A percentile compares a stretch with the other conserved stretches of the same genome.
These are phyloP conservation scores for Cataglyphis altisquamis DNA, from an alignment of 2,888 invertebrate species.

Conservation along the genomic window DNA sequence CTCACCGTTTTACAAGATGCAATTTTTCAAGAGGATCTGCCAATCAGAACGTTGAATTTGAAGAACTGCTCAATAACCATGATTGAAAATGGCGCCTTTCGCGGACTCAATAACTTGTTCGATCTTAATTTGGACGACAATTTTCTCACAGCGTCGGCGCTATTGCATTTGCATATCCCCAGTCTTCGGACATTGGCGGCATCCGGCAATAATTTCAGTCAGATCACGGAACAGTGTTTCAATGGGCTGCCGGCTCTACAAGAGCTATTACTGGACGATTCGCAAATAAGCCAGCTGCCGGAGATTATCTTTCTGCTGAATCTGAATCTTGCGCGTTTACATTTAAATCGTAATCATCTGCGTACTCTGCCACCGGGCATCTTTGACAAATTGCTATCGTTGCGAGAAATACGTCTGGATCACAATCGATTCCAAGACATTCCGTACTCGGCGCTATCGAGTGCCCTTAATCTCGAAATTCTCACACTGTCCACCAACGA, in stretches of 20 bases:
- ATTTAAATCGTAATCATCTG: slow-evolving; percentile 91
- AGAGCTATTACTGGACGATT: slow-evolving; percentile 90
- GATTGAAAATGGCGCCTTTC: slow-evolving; percentile 92
- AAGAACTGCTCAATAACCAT: slow-evolving; percentile 92
- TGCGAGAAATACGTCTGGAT: slow-evolving; percentile 92
- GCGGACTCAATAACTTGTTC: slow-evolving; percentile 91
- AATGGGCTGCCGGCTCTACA: slow-evolving; percentile 93
- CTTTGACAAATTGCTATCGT: slow-evolving; percentile 91
- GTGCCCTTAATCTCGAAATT: slow-evolving; percentile 91
- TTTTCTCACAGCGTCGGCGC: slow-evolving; percentile 90
- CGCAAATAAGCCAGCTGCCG: slow-evolving; percentile 91
- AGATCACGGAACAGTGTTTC: slow-evolving; percentile 91
- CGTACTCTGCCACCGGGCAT: slow-evolving; percentile 91
- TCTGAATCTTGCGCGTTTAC: slow-evolving; percentile 91
- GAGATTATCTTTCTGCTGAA: slow-evolving; percentile 92
- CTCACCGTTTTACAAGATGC: slow-evolving; percentile 91
- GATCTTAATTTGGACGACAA: slow-evolving; percentile 93
- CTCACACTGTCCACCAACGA: slow-evolving; percentile 90
- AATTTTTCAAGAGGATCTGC: slow-evolving; percentile 92
- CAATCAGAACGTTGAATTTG: slow-evolving; percentile 91
- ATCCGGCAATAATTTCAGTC: slow-evolving; percentile 93
- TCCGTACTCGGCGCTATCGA: slow-evolving; percentile 93
- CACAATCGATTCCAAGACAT: slow-evolving; percentile 91
- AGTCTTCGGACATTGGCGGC: slow-evolving; percentile 91
- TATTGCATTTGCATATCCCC: slow-evolving; percentile 91